Evolutionary conservation across 2,113 vertebrate species (phyloP), one percentile per base, ranked within the genome.

Genomic region (Psephotus haematonotus): DNA sequence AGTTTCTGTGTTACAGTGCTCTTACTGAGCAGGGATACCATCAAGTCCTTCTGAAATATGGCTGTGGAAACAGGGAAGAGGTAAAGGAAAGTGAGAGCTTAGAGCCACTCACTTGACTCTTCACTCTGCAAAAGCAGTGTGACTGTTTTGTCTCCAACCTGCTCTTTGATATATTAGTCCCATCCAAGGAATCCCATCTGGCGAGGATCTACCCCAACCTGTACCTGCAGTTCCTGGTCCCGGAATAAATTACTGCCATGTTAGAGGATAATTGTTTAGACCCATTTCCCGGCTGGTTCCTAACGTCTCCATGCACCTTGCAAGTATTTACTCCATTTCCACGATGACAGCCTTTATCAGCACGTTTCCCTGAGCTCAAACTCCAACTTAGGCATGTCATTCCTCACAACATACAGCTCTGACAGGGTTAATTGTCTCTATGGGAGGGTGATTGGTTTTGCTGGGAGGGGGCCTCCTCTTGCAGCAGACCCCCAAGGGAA

Each of bases 341-440:
- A 59, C 63, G 39, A 7, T 33, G 88, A 60, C 89, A 91, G 65
- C 57, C 46, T 49, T 63, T 81, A 71, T 13, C 92, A 82, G 37
- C 55, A 18, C 1, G 0, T 85, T 52, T 94, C 49, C 41, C 31
- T 85, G 0, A 0, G 59, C 67, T 82, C 29, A 20, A 13, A 33
- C 62, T 62, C 13, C 47, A 75, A 41, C 39, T 50, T 79, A 1
- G 1, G 31, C n/a, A 33, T 75, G 67, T 55, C 4, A 0, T 8
- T 72, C 53, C 75, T 63, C 37, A 5, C 49, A 14, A 16, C 0
- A 6, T 57, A 28, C 44, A 74, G 82, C 72, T 80, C 70, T 88
- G 65, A 53, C 8, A 31, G 79, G 65, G 60, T 47, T 81, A 78
- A 82, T 81, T 70, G 72, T 78, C 52, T 52, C 31, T 49, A 35